Conservation (phyloP, 2,113 vertebrate species). For the Echinops telfairi region DNA sequence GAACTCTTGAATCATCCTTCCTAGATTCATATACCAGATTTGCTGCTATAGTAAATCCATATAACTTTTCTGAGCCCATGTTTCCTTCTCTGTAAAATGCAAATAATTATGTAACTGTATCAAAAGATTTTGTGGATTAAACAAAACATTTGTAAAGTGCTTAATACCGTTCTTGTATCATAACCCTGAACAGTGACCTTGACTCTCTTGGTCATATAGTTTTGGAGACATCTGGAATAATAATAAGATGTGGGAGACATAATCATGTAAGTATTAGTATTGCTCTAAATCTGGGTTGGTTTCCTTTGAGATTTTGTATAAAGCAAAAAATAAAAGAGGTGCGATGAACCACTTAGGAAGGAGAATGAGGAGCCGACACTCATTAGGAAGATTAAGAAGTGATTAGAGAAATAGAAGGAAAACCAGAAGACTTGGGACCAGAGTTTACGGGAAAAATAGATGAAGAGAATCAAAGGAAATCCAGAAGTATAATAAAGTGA, state of each 20-base stretch:
- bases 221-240: too few relatives aligned
- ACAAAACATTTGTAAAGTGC: neutral
- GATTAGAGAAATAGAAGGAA: neutral
- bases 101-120: constrained; percentile 19
- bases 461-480: neutral
- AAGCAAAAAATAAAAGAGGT: neutral
- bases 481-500: neutral
- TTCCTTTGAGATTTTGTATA: neutral
- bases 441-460: neutral
- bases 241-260: neutral
- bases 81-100: neutral
- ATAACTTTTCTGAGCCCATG: neutral
- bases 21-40: constrained; percentile 17
- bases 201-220: neutral
- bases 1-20: neutral
- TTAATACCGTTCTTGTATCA: neutral
- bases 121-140: neutral
- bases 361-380: neutral
- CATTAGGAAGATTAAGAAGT: neutral
- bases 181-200: neutral
- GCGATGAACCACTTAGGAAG: neutral
- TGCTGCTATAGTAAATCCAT: neutral
- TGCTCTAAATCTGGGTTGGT: neutral
- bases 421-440: neutral
- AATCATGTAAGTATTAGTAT: neutral